Conservation (phyloP, 2,888 invertebrate genomes). For the Matsumyia berberina region DNA sequence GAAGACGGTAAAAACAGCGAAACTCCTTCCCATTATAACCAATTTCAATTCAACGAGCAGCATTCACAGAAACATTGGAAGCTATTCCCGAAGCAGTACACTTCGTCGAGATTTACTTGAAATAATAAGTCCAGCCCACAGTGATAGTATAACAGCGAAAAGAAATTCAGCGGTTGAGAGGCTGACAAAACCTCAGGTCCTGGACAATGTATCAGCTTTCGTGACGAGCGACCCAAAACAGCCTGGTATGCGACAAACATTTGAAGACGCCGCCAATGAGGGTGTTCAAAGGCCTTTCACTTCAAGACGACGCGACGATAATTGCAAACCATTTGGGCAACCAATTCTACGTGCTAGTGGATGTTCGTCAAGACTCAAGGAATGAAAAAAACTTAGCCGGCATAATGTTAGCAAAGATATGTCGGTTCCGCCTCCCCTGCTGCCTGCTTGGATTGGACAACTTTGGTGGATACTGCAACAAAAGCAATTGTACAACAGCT, state of each 20-base stretch:
- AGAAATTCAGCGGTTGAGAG: constrained; percentile 24
- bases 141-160: constrained; percentile 77
- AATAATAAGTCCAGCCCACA: constrained; percentile 89
- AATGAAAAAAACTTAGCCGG: constrained; percentile 63
- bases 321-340: constrained; percentile 42
- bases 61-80: constrained; percentile 80
- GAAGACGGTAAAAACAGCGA: constrained; percentile 81
- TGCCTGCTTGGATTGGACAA: constrained; percentile 92
- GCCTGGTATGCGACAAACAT: constrained; percentile 78
- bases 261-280: constrained; percentile 9
- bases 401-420: constrained; percentile 77
- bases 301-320: constrained; percentile 87
- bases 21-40: constrained; percentile 85
- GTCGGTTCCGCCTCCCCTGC: constrained; percentile 85
- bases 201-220: constrained; percentile 27
- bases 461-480: constrained; percentile 92
- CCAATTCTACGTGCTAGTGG: constrained; percentile 76
- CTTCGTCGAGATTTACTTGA: constrained; percentile 94
- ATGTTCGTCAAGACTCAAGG: constrained; percentile 15
- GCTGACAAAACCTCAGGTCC: not conserved
- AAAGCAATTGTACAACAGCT: constrained; percentile 86
- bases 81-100: constrained; percentile 84
- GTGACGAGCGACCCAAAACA: constrained; percentile 27
- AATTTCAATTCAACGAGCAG: constrained; percentile 84
- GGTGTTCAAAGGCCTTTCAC: constrained; percentile 86